These are phyloP conservation scores for Larimichthys crocea DNA, from an alignment of 2,113 vertebrate genomes.

Conservation along the genomic window DNA sequence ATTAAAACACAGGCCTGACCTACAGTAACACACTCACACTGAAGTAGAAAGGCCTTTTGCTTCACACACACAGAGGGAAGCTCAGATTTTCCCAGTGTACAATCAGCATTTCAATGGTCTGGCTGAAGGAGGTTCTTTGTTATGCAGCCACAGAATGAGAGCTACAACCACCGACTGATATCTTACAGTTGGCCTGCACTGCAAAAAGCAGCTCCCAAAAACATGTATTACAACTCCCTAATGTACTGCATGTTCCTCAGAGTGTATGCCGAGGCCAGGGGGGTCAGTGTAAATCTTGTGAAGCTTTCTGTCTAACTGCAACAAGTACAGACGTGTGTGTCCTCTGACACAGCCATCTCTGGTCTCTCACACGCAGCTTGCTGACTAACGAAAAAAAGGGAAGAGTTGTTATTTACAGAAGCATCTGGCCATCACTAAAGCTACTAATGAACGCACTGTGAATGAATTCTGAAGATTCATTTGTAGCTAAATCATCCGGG, in stretches of 20 bases:
- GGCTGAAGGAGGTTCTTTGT: conserved; percentile 31
- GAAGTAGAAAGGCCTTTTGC: conserved; percentile 46
- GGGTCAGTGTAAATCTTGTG: neutral
- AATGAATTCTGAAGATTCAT: neutral
- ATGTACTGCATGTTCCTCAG: neutral
- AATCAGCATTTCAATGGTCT: conserved; percentile 53
- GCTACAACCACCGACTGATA: neutral
- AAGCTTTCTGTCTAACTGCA: conserved; percentile 20
- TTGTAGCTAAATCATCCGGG: too few species aligned
- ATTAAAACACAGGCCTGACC: conserved; percentile 47
- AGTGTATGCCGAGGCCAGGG: neutral
- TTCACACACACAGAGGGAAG: conserved; percentile 47
- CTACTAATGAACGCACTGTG: neutral
- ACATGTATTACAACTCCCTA: neutral
- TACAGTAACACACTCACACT: conserved; percentile 49
- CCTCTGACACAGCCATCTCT: neutral
- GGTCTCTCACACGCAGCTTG: neutral
- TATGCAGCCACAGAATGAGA: conserved; percentile 19
- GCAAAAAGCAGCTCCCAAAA: neutral
- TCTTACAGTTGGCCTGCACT: conserved; percentile 7
- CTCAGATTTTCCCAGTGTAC: conserved; percentile 49
- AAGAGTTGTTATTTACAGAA: neutral
- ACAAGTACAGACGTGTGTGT: conserved; percentile 52
- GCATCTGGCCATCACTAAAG: neutral
- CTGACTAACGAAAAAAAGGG: neutral